Percentiles rank a stretch among this genome's conserved stretches.
Conservation (phyloP, 2,888 invertebrate species). For the Dascillus cervinus region DNA sequence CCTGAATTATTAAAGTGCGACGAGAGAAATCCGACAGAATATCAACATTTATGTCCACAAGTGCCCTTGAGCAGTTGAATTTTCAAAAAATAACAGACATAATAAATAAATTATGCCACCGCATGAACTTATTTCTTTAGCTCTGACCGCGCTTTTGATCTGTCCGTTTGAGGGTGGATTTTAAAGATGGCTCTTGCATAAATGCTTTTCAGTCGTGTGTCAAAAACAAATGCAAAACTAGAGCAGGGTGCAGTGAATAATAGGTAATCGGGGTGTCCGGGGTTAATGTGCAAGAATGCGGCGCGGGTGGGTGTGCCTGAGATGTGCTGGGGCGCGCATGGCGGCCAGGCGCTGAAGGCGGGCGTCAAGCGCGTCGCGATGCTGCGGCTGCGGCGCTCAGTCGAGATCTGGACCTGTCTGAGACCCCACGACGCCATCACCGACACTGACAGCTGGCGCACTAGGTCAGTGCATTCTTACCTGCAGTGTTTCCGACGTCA, state of each 20-base stretch:
- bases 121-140: too few species aligned
- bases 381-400: constrained; percentile 62
- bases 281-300: constrained; percentile 40
- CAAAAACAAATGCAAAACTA: constrained; percentile 32
- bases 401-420: constrained; percentile 52
- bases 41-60: too few species aligned
- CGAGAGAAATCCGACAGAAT: not conserved
- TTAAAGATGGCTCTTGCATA: too few species aligned
- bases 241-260: constrained; percentile 29
- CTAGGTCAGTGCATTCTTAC: constrained; percentile 11
- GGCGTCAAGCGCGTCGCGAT: constrained; percentile 47
- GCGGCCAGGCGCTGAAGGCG: constrained; percentile 34
- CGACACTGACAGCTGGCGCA: constrained; percentile 17
- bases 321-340: constrained; percentile 36
- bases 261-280: constrained; percentile 39
- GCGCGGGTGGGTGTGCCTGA: constrained; percentile 37
- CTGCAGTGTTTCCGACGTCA: constrained; percentile 15
- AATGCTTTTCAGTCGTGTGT: constrained; percentile 22
- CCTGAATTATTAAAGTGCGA: not conserved
- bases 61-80: too few species aligned
- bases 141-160: too few species aligned
- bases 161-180: too few species aligned
- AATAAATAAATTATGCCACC: too few species aligned
- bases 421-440: constrained; percentile 49
- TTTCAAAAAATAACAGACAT: too few species aligned